Conservation (phyloP, 2,888 invertebrate genomes). For the Rhorus exstirpatorius region DNA sequence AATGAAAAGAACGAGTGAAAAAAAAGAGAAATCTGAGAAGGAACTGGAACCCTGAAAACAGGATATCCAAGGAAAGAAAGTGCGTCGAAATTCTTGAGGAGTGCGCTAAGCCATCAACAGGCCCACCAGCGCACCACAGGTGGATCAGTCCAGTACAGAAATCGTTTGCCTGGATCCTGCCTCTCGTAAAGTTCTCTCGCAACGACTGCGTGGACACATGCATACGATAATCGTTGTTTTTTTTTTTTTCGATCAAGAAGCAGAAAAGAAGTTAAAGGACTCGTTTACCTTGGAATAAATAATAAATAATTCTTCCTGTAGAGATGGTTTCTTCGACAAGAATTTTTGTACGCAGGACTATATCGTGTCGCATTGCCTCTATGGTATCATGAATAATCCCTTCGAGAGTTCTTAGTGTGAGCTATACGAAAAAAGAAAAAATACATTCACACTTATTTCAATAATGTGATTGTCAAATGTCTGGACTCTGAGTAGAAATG, state of each 20-base stretch:
- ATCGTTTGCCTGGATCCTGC: constrained; percentile 49
- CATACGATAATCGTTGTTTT: constrained; percentile 35
- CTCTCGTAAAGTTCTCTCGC: constrained; percentile 49
- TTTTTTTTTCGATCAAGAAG: constrained; percentile 2
- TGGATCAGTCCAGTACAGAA: constrained; percentile 6
- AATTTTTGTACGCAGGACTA: constrained; percentile 2
- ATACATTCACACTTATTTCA: not conserved
- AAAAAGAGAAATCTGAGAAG: constrained; percentile 20
- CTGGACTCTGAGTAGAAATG: not conserved
- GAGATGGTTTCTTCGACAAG: not conserved
- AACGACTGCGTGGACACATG: constrained; percentile 15
- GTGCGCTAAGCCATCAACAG: constrained; percentile 4
- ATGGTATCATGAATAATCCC: not conserved
- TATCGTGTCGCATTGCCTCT: not conserved
- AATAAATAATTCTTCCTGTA: constrained; percentile 40
- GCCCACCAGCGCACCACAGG: not conserved
- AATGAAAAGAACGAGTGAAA: constrained; percentile 9
- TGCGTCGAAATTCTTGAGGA: constrained; percentile 40
- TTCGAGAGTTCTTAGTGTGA: not conserved
- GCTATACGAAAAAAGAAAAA: not conserved
- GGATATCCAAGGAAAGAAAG: constrained; percentile 18
- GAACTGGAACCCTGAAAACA: constrained; percentile 43
- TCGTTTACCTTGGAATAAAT: constrained; percentile 62
- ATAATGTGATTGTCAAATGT: not conserved
- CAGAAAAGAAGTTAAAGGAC: constrained; percentile 57